Conservation (phyloP, 2,797 vertebrate species). For the Catamblyrhynchus diadema region DNA sequence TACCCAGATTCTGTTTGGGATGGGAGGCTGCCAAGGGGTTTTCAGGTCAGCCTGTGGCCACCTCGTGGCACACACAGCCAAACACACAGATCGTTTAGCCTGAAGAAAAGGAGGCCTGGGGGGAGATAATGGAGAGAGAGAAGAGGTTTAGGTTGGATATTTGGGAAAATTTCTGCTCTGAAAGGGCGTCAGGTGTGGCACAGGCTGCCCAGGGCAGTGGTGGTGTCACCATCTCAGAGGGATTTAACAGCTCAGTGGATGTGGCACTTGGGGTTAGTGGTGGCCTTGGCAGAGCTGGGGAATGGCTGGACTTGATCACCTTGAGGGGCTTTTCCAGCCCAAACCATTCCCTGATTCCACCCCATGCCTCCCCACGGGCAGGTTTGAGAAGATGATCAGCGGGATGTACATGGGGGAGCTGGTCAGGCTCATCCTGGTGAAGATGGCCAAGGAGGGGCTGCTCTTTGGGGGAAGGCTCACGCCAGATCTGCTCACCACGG, state of each 20-base stretch:
- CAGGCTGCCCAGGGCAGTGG: not conserved
- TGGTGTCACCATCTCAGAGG: not conserved
- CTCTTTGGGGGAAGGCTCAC: constrained; percentile 87
- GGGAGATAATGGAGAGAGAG: not conserved
- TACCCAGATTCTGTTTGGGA: not conserved
- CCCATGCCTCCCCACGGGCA: not conserved
- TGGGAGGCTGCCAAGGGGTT: not conserved
- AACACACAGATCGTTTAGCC: not conserved
- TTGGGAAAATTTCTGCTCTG: not conserved
- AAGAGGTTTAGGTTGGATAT: not conserved
- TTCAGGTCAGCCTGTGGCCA: not conserved
- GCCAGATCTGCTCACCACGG: constrained; percentile 81
- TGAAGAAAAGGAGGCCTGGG: not conserved
- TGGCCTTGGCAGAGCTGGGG: not conserved
- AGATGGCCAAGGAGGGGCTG: constrained; percentile 89
- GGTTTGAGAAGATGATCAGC: constrained; percentile 99
- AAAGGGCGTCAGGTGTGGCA: not conserved
- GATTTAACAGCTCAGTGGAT: not conserved
- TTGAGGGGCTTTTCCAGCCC: not conserved
- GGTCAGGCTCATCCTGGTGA: constrained; percentile 92
- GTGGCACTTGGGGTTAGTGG: not conserved
- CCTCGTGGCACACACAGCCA: fast-evolving
- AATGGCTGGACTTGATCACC: not conserved
- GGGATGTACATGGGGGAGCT: constrained; percentile 97
- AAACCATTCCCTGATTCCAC: not conserved